Evolutionary conservation across 2,797 vertebrate genomes (phyloP).

Genomic region (Echeneis naucrates): DNA sequence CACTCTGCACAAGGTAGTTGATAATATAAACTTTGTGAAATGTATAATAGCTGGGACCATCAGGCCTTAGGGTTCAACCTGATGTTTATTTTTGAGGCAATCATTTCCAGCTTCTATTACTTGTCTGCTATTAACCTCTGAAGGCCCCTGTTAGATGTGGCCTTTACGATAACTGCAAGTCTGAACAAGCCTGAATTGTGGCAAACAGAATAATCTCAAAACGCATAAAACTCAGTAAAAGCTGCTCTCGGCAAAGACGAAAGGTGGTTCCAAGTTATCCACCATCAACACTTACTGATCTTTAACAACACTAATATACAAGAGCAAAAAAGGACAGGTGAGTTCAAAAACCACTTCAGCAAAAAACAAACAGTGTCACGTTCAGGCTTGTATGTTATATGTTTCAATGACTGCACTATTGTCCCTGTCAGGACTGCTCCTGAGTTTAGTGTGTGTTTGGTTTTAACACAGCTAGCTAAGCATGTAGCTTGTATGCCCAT

Average conservation of each 20-base stretch:
- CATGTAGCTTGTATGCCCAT: constrained; percentile 73
- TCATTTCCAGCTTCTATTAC: constrained; percentile 6
- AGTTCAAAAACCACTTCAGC: background rate
- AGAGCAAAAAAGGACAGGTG: background rate
- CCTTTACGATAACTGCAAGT: background rate
- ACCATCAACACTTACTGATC: background rate
- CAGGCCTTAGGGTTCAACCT: background rate
- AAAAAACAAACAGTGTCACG: background rate
- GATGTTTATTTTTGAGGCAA: constrained; percentile 1
- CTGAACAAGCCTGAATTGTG: background rate
- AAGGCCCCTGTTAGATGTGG: accelerated
- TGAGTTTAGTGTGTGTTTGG: constrained; percentile 41
- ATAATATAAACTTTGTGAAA: background rate
- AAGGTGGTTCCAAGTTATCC: background rate
- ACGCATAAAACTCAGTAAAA: background rate
- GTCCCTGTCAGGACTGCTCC: constrained; percentile 12
- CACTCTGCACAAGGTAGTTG: accelerated
- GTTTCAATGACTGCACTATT: background rate
- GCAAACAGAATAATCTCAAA: background rate
- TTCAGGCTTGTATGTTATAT: background rate
- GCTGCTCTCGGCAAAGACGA: background rate
- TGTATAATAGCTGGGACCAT: background rate
- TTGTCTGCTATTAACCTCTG: background rate
- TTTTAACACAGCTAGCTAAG: constrained; percentile 72
- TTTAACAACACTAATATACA: background rate